These are phyloP conservation scores for Myotis brandtii DNA, from an alignment of 2,113 vertebrate genomes.

Conservation along the genomic window DNA sequence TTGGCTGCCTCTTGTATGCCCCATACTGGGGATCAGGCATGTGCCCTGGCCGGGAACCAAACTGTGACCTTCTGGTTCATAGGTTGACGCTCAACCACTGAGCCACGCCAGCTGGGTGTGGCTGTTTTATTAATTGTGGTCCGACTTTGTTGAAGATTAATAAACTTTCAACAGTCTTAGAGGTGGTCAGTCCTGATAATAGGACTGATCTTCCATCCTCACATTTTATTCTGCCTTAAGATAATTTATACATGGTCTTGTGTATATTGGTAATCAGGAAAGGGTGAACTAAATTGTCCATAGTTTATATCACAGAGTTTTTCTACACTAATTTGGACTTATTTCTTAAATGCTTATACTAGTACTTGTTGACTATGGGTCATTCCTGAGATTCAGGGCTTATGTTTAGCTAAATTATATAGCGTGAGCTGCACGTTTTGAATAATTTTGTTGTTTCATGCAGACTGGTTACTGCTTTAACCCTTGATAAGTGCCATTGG, in stretches of 20 bases:
- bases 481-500: conserved; percentile 3
- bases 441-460: conserved; percentile 17
- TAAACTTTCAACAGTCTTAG: not conserved
- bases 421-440: not conserved
- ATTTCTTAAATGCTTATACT: not conserved
- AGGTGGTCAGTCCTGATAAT: not conserved
- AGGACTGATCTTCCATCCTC: not conserved
- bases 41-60: too few relatives aligned
- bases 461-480: conserved; percentile 4
- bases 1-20: too few relatives aligned
- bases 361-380: conserved; percentile 22
- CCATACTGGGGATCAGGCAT: too few relatives aligned
- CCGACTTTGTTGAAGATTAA: not conserved
- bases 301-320: not conserved
- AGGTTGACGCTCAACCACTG: too few relatives aligned
- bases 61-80: too few relatives aligned
- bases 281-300: not conserved
- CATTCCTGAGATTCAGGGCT: not conserved
- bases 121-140: not conserved
- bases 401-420: not conserved
- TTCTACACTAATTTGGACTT: not conserved
- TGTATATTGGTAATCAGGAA: not conserved
- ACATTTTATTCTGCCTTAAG: not conserved
- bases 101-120: too few relatives aligned
- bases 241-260: not conserved